A percentile compares a stretch with the other conserved stretches of the same genome.
Evolutionary conservation across 2,888 invertebrate genomes (phyloP).

Genomic region (Drosophila formosana): DNA sequence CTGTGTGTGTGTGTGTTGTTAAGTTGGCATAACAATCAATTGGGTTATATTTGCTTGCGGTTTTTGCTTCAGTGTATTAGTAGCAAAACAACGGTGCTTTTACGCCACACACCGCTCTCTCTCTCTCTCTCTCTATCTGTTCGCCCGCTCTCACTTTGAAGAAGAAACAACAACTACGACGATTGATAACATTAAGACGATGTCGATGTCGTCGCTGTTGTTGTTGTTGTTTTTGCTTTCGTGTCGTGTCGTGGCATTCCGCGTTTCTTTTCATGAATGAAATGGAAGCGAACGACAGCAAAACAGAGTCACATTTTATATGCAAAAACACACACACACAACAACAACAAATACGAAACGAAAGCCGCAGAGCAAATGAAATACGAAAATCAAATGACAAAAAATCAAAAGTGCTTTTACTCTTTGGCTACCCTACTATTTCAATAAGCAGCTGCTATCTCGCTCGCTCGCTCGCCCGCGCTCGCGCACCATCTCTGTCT

Average conservation of each 20-base stretch:
- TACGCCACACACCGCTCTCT: constrained; percentile 28
- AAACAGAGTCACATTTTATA: constrained; percentile 51
- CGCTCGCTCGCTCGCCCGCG: constrained; percentile 3
- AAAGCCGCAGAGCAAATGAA: constrained; percentile 37
- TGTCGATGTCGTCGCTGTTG: constrained; percentile 29
- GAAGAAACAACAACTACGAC: constrained; percentile 35
- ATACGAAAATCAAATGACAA: constrained; percentile 62
- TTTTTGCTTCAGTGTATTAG: constrained; percentile 29
- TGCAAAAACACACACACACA: constrained; percentile 41
- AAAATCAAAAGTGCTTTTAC: constrained; percentile 62
- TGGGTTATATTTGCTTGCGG: constrained; percentile 51
- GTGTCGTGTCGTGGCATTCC: constrained; percentile 43
- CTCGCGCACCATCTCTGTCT: constrained; percentile 21
- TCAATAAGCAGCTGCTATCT: constrained; percentile 10
- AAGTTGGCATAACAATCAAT: constrained; percentile 54
- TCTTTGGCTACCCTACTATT: constrained; percentile 34
- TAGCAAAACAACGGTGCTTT: constrained; percentile 65
- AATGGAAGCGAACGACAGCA: constrained; percentile 38
- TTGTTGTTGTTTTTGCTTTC: constrained; percentile 26
- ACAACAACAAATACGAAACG: constrained; percentile 10
- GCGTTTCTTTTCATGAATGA: constrained; percentile 69
- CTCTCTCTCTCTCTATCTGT: neutral
- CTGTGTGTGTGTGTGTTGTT: constrained; percentile 19
- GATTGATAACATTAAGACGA: constrained; percentile 65
- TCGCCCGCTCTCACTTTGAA: constrained; percentile 45